phyloP scores from a whole-genome alignment of 2,797 vertebrate genomes.

The Anolis apletophallus region DNA sequence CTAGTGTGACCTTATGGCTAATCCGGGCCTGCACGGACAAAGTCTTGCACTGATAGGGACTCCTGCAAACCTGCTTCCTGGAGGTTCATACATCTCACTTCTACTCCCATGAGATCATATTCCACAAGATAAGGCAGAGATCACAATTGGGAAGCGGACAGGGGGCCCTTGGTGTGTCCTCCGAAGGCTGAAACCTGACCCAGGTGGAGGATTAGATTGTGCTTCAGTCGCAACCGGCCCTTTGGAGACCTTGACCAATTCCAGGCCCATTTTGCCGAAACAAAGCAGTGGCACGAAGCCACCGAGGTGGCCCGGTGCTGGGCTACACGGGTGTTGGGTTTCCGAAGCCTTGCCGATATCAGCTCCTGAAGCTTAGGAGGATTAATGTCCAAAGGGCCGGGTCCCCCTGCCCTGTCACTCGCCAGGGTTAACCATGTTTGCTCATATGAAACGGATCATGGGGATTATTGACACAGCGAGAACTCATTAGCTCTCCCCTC shows the following conservation, averaged over 20 bases:
- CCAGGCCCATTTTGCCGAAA: constrained; percentile 32
- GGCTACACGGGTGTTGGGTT: constrained; percentile 38
- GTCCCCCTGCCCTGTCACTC: constrained; percentile 17
- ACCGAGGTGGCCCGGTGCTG: not conserved
- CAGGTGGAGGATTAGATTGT: constrained; percentile 62
- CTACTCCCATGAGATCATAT: constrained; percentile 66
- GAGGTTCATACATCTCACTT: constrained; percentile 66
- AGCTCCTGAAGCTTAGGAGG: constrained; percentile 38
- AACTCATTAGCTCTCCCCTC: constrained; percentile 56
- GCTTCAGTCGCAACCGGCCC: constrained; percentile 46
- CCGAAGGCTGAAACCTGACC: constrained; percentile 63
- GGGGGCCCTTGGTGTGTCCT: constrained; percentile 58
- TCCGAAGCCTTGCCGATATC: constrained; percentile 60
- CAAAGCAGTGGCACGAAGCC: constrained; percentile 16
- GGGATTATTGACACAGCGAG: constrained; percentile 58
- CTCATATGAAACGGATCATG: constrained; percentile 64
- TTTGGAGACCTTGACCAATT: constrained; percentile 41
- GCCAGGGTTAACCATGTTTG: constrained; percentile 55
- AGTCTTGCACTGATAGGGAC: too few relatives aligned
- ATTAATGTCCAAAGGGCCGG: constrained; percentile 62
- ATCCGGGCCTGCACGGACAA: too few relatives aligned
- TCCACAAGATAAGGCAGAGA: constrained; percentile 66
- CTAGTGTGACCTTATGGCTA: too few relatives aligned
- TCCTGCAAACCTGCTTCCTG: not conserved
- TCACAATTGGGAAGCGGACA: constrained; percentile 69